These are phyloP conservation scores for Heterodera filipjevi DNA, from an alignment of 2,888 invertebrate genomes.

Conservation along the genomic window DNA sequence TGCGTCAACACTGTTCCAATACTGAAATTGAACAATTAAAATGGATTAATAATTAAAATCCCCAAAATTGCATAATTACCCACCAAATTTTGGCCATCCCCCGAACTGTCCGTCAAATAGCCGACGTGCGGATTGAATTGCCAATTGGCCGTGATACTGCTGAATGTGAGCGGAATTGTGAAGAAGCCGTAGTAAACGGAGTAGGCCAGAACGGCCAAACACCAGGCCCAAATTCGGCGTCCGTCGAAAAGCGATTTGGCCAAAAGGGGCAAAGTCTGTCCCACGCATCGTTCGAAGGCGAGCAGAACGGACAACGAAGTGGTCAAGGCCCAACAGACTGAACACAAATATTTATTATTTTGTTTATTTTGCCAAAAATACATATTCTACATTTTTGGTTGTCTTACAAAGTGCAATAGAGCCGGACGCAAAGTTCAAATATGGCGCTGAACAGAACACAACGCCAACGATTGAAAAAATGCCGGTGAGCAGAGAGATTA, in stretches of 20 bases:
- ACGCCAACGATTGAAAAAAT: conserved; percentile 11
- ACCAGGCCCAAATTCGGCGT: conserved; percentile 22
- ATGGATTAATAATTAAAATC: no score
- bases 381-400: no score
- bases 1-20: neutral
- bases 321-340: conserved; percentile 16
- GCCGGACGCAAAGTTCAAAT: conserved; percentile 3
- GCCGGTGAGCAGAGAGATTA: conserved; percentile 18
- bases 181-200: conserved; percentile 15
- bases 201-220: conserved; percentile 14
- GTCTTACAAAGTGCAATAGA: neutral
- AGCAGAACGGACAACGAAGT: conserved; percentile 13
- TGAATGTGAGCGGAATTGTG: conserved; percentile 26
- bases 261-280: conserved; percentile 16
- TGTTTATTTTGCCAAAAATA: no score
- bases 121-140: conserved; percentile 25
- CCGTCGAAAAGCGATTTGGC: conserved; percentile 16
- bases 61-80: neutral
- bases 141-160: conserved; percentile 15
- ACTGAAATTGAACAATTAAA: no score
- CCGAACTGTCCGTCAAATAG: conserved; percentile 18
- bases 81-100: neutral
- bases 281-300: conserved; percentile 22
- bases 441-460: conserved; percentile 18
- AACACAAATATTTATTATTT: no score